These are phyloP conservation scores for Trogon melanurus DNA, from an alignment of 2,113 vertebrate genomes.

Conservation along the genomic window DNA sequence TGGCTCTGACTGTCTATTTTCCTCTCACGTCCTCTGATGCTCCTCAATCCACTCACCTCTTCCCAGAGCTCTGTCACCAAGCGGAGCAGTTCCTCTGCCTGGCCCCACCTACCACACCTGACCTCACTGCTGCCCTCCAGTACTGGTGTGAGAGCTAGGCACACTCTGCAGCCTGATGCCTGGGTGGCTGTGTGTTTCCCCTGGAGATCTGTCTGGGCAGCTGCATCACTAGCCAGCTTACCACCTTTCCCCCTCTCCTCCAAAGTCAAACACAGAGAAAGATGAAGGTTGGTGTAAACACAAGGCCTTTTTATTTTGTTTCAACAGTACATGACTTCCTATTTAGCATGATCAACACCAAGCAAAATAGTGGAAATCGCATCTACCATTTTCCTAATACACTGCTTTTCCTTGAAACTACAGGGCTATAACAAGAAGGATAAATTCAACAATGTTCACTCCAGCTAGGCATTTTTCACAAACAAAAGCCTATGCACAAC, in stretches of 20 bases:
- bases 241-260: background rate
- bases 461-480: slow-evolving; percentile 18
- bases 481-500: background rate
- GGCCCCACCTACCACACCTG: no score
- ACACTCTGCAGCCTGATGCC: no score
- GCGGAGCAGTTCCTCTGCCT: no score
- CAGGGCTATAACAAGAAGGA: background rate
- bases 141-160: no score
- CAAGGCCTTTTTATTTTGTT: slow-evolving; percentile 75
- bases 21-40: no score
- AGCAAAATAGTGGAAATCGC: slow-evolving; percentile 56
- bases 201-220: no score
- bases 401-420: slow-evolving; percentile 8
- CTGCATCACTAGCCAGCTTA: background rate
- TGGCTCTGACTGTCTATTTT: no score
- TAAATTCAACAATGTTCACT: slow-evolving; percentile 39
- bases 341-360: slow-evolving; percentile 61
- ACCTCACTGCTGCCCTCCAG: no score
- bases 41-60: no score
- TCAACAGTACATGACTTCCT: slow-evolving; percentile 49
- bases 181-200: no score
- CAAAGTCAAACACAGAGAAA: background rate
- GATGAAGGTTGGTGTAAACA: slow-evolving; percentile 39
- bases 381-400: background rate
- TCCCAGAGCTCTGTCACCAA: no score